Base-by-base conservation (phyloP, 2,888 invertebrate species). In the Ctenicera cuprea region DNA sequence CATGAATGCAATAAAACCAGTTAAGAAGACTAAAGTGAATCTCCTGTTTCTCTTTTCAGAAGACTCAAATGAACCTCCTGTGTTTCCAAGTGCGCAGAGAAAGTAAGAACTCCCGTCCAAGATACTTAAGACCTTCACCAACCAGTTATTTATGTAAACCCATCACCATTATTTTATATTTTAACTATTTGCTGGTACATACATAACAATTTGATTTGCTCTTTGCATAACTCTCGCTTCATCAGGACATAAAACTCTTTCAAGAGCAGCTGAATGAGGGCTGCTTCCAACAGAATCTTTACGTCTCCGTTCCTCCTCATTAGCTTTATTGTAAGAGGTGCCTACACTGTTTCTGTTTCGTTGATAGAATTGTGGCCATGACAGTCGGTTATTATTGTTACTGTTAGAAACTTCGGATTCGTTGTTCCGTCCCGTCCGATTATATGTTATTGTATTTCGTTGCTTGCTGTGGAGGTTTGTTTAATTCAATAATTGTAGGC, bases 181-280 rank as follows among this genome's bases (percentile, higher is more conserved):
- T 43, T 11, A 12, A 61, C n/a, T 16, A 16, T 14, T 14, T 22
- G 14, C 45, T 50, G 48, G 52, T 74, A 91, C 94, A 90, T 94
- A 95, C 95, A 94, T 94, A 87, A 95, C 94, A 87, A 95, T 95
- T 88, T 94, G 94, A 90, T 93, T 94, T 87, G 94, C 94, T 87
- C 93, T 92, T 89, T 94, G 94, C 91, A 94, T 92, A 83, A 94
- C 94, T 87, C 93, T 92, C 82, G 93, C 92, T 88, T 94, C 94
- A 87, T 93, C 93, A 85, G 93, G 91, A 86, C 89, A 89, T 87
- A 91, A 87, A 75, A 89, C 90, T 87, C 91, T 88, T 88, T 91
- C 91, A 81, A 91, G 88, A 79, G 85, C 85, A 79, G 84, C 85
- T 11, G 89, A 87, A 77, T 86, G 84, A 54, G 89, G 84, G 73